Percentiles rank a stretch among this genome's conserved stretches.
These are phyloP conservation scores for Plagiodera versicolora DNA, from an alignment of 2,888 invertebrate genomes.

Conservation along the genomic window DNA sequence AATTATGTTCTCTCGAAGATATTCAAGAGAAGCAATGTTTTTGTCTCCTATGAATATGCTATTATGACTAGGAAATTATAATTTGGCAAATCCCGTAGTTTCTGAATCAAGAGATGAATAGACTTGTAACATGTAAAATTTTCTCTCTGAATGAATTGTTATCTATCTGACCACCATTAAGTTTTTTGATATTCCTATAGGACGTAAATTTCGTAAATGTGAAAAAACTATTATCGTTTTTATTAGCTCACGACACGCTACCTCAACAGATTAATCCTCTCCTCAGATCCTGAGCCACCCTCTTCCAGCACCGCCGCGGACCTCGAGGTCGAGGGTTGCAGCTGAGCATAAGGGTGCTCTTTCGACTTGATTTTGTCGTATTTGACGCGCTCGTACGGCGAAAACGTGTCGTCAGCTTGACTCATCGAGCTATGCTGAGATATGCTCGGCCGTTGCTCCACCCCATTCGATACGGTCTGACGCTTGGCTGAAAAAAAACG, in stretches of 20 bases:
- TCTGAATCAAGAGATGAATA: too few relatives aligned
- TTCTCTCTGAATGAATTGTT: too few relatives aligned
- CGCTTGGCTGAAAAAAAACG: conserved; percentile 41
- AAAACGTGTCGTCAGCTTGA: conserved; percentile 55
- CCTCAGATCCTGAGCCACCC: conserved; percentile 31
- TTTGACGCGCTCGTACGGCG: conserved; percentile 68
- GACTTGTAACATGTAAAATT: too few relatives aligned
- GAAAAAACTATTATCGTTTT: too few relatives aligned
- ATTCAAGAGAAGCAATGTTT: too few relatives aligned
- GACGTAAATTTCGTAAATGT: too few relatives aligned
- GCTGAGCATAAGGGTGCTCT: conserved; percentile 75
- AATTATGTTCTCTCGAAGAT: too few relatives aligned
- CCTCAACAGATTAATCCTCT: conserved; percentile 42
- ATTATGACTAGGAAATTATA: too few relatives aligned
- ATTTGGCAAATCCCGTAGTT: too few relatives aligned
- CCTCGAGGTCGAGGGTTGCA: conserved; percentile 58
- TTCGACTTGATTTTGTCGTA: conserved; percentile 61
- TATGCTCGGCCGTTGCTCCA: conserved; percentile 57
- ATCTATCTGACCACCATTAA: too few relatives aligned
- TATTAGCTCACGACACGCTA: conserved; percentile 19
- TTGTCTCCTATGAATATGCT: too few relatives aligned
- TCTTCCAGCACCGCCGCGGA: conserved; percentile 36
- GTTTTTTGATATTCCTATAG: too few relatives aligned
- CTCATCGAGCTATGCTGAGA: conserved; percentile 66
- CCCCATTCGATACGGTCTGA: conserved; percentile 46